Evolutionary conservation across 2,797 vertebrate species (phyloP).

Genomic region (Channa striata): DNA sequence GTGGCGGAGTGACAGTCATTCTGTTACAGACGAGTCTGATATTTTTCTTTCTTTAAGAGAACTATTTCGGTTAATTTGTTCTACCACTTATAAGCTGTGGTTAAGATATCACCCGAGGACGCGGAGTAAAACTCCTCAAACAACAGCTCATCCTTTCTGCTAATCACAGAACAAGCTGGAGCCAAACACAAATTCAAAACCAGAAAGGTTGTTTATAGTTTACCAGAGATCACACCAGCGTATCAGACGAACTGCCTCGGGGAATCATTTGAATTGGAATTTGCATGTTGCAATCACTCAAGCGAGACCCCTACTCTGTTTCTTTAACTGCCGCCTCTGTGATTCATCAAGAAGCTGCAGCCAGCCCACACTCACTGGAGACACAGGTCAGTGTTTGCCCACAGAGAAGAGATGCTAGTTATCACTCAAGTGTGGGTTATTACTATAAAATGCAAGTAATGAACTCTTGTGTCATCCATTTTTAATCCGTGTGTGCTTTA

Average conservation of each 20-base stretch:
- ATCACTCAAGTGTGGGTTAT: slow-evolving; percentile 33
- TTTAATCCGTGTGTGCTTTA: slow-evolving; percentile 25
- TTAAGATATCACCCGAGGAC: slow-evolving; percentile 31
- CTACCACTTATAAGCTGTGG: slow-evolving; percentile 10
- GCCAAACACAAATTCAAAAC: slow-evolving; percentile 44
- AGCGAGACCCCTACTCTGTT: slow-evolving; percentile 30
- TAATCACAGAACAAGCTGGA: slow-evolving; percentile 33
- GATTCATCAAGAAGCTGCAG: slow-evolving; percentile 45
- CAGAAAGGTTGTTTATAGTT: slow-evolving; percentile 55
- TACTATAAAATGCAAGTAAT: slow-evolving; percentile 14
- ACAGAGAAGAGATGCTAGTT: slow-evolving; percentile 21
- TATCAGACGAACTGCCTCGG: slow-evolving; percentile 45
- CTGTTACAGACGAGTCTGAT: slow-evolving; percentile 33
- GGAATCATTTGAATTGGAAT: slow-evolving; percentile 57
- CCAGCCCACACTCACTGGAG: slow-evolving; percentile 27
- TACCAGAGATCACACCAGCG: slow-evolving; percentile 26
- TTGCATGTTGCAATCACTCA: slow-evolving; percentile 44
- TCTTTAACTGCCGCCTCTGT: slow-evolving; percentile 38
- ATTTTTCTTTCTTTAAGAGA: slow-evolving; percentile 36
- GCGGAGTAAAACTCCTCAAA: slow-evolving; percentile 19
- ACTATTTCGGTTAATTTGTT: slow-evolving; percentile 37
- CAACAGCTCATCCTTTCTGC: slow-evolving; percentile 31
- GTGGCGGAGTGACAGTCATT: slow-evolving; percentile 36
- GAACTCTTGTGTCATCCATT: slow-evolving; percentile 10
- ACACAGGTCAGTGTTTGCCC: slow-evolving; percentile 48